These are phyloP conservation scores for Zeuzera pyrina DNA, from an alignment of 2,888 invertebrate species.

Conservation along the genomic window DNA sequence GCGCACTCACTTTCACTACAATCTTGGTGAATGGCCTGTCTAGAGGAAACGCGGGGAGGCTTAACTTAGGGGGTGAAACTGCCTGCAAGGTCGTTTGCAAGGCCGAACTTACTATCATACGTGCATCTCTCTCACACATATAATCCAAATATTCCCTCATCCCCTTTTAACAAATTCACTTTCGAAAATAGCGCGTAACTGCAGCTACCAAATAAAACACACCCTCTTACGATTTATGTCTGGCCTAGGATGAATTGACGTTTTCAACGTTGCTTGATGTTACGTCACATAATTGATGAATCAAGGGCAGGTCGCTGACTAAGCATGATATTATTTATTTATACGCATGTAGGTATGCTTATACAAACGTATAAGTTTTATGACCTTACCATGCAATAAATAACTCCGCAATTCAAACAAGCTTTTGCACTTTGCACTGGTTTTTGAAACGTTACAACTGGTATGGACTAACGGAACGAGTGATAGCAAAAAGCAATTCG, in stretches of 20 bases:
- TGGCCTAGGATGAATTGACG: constrained; percentile 26
- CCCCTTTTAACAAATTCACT: constrained; percentile 43
- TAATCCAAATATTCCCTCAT: constrained; percentile 16
- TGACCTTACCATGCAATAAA: too few species aligned
- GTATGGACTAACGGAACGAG: too few species aligned
- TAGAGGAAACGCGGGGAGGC: constrained; percentile 40
- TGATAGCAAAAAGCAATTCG: too few species aligned
- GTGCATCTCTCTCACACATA: constrained; percentile 36
- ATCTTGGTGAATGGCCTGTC: constrained; percentile 59
- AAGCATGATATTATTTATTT: neutral
- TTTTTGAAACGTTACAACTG: too few species aligned
- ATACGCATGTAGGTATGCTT: constrained; percentile 4
- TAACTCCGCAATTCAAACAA: too few species aligned
- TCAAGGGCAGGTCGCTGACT: constrained; percentile 4
- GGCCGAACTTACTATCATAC: constrained; percentile 54
- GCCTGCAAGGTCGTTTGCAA: constrained; percentile 53
- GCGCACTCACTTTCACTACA: constrained; percentile 48
- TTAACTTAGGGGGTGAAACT: constrained; percentile 36
- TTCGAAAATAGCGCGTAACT: constrained; percentile 46
- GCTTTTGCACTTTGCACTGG: too few species aligned
- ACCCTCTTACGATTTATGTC: constrained; percentile 35
- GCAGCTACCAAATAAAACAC: constrained; percentile 44
- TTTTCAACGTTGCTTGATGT: constrained; percentile 1
- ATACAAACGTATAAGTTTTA: too few species aligned
- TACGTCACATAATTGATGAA: constrained; percentile 18